Base-by-base conservation (phyloP, 2,888 invertebrate genomes). In the Platynereis dumerilii region DNA sequence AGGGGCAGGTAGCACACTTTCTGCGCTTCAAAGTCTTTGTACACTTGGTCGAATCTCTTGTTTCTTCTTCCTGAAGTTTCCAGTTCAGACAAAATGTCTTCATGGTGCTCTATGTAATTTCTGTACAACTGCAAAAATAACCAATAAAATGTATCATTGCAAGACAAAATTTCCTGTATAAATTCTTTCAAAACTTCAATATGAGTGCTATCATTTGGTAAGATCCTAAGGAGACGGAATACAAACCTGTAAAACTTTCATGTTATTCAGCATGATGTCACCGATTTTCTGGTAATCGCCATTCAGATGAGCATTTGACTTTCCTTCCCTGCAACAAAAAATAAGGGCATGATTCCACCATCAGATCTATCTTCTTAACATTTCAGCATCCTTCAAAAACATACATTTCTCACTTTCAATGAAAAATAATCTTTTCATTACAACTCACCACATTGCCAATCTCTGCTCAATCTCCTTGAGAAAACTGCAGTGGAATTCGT, bases 1-100 rank as follows among this genome's bases (percentile, higher is more conserved):
- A 95, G 87, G 1, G 92, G 95, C 73, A 96, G 87, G 80, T 94
- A 94, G 83, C 93, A 94, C 58, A 92, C 89, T 75, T 82, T 92
- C 81, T 91, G 91, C 63, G 89, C 87, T 83, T 94, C 93, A 83
- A 93, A 92, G 72, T 90, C 90, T 60, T 90, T 87, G 84, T 89
- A 92, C 10, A 65, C 93, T 82, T 88, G 88, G 79, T 89, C 90
- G 83, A 91, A 92, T 71, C 87, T 88, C 74, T 85, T 87, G 69
- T 90, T 90, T 56, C 88, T 89, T 81, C 88, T 90, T 84, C 89
- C 90, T 62, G 92, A 90, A 75, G 89, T 88, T 84, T 96, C 94
- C 73, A 94, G 85, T 71, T 91, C 89, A 75, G 91, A 92, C 66
- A 96, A 84, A 1, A 93, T 91, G 67, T 90, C 88, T 65, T 90